These are phyloP conservation scores for Nothoprocta pentlandii DNA, from an alignment of 2,113 vertebrate genomes.

Conservation along the genomic window DNA sequence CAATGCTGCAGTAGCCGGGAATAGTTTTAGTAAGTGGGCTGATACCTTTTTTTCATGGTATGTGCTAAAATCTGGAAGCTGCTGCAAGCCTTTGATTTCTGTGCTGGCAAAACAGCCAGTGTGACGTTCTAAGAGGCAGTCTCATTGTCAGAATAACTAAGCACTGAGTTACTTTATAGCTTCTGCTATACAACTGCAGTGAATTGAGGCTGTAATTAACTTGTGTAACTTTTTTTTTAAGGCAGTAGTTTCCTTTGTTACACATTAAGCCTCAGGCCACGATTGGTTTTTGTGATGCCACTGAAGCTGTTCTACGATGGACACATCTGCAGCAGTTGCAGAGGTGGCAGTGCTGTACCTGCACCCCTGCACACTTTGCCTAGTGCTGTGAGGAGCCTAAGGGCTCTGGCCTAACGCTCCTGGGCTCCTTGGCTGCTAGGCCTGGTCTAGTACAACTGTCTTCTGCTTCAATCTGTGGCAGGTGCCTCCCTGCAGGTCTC, in stretches of 20 bases:
- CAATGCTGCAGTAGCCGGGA: background rate
- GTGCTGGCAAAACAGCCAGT: background rate
- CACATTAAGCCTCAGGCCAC: accelerated
- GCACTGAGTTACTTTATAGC: background rate
- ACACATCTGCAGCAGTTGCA: too few relatives aligned
- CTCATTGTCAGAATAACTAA: background rate
- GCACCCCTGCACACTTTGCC: accelerated
- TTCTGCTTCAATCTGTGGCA: background rate
- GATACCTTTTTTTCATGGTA: too few relatives aligned
- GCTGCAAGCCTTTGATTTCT: background rate
- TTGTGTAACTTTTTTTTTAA: background rate
- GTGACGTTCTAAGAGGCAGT: background rate
- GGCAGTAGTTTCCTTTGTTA: background rate
- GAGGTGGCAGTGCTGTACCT: accelerated
- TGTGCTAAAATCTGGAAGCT: background rate
- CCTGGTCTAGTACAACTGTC: background rate
- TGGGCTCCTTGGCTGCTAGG: background rate
- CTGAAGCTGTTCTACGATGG: accelerated
- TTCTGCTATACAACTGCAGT: background rate
- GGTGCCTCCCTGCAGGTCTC: too few relatives aligned
- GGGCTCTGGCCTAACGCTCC: background rate
- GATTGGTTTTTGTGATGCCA: accelerated
- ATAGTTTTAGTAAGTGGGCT: background rate
- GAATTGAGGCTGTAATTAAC: accelerated
- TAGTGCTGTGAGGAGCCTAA: accelerated